These are phyloP conservation scores for Poecile montanus DNA, from an alignment of 2,797 vertebrate genomes.

Conservation along the genomic window DNA sequence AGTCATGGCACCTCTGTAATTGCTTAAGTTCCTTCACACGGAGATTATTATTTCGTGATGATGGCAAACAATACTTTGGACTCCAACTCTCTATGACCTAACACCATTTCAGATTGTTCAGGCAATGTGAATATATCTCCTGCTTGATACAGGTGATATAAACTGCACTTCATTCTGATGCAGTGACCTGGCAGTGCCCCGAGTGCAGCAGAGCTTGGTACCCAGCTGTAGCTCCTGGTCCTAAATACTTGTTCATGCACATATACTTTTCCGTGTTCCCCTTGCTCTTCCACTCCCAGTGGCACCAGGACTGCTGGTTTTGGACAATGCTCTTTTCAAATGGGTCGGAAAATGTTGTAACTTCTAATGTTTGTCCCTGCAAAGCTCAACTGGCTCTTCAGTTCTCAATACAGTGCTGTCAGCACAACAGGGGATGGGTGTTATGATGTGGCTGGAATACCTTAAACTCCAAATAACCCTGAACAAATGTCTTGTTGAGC, in stretches of 20 bases:
- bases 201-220: not conserved
- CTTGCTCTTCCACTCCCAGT: not conserved
- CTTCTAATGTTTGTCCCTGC: not conserved
- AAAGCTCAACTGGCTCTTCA: not conserved
- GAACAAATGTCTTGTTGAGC: not conserved
- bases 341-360: not conserved
- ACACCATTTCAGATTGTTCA: not conserved
- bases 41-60: not conserved
- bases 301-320: not conserved
- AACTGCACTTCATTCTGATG: not conserved
- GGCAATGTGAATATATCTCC: not conserved
- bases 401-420: not conserved
- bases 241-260: fast-evolving
- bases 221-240: not conserved
- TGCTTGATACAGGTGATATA: not conserved
- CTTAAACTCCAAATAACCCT: not conserved
- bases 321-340: not conserved
- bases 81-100: not conserved
- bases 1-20: not conserved
- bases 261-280: fast-evolving
- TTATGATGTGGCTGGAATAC: not conserved
- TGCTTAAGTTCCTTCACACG: not conserved
- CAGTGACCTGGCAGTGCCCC: not conserved
- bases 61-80: not conserved
- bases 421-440: not conserved